These are phyloP conservation scores for Acanthococcus lagerstroemiae DNA, from an alignment of 2,888 invertebrate species.

Conservation along the genomic window DNA sequence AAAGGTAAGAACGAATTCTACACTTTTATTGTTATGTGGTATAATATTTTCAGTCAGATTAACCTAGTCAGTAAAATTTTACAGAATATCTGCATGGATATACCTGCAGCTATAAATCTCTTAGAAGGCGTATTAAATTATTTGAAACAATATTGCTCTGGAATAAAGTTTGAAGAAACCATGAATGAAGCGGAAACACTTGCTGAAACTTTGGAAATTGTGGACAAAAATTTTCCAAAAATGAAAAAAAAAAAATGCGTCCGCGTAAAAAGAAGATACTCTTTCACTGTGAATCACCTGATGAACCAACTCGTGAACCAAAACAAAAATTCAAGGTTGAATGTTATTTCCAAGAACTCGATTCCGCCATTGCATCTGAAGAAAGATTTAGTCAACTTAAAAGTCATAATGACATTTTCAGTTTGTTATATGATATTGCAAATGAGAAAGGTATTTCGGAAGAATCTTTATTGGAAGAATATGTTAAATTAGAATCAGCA, in stretches of 20 bases:
- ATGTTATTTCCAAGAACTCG: conserved; percentile 5
- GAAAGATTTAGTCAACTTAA: conserved; percentile 9
- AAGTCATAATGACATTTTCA: conserved; percentile 6
- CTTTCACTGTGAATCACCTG: conserved; percentile 1
- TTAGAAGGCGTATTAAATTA: not conserved
- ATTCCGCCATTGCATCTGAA: conserved; percentile 13
- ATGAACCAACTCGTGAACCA: conserved; percentile 12
- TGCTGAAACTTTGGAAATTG: not conserved
- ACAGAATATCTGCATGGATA: not conserved
- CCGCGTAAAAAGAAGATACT: conserved; percentile 3
- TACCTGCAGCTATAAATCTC: not conserved
- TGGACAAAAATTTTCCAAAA: not conserved
- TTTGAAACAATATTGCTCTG: not conserved
- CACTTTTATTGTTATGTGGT: conserved; percentile 1
- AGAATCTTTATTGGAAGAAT: not conserved
- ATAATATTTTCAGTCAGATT: not conserved
- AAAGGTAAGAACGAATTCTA: conserved; percentile 10
- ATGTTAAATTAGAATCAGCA: not conserved
- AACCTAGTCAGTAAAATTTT: not conserved
- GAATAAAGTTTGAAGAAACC: not conserved
- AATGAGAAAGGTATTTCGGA: not conserved
- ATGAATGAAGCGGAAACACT: not conserved
- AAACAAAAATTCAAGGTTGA: conserved; percentile 15
- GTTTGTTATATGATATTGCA: conserved; percentile 2
- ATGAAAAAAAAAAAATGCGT: not conserved